Conservation (phyloP, 2,888 invertebrate genomes). For the Lasioglossum malachurum region DNA sequence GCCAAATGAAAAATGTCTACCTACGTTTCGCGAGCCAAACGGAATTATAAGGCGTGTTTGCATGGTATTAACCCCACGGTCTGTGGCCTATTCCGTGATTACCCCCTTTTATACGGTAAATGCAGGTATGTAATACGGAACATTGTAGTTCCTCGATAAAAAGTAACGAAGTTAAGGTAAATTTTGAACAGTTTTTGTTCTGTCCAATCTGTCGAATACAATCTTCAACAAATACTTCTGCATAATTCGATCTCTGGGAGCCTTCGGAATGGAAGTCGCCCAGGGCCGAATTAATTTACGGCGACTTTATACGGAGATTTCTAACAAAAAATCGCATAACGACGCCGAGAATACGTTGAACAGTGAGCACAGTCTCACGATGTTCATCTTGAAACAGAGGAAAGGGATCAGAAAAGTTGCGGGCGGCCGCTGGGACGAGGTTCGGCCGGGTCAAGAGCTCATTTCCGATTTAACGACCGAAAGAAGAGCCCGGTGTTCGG, state of each 20-base stretch:
- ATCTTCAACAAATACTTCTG: not conserved
- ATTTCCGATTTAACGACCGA: constrained; percentile 69
- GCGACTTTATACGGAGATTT: not conserved
- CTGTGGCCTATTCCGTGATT: not conserved
- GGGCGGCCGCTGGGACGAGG: constrained; percentile 33
- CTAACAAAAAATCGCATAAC: not conserved
- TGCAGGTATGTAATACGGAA: not conserved
- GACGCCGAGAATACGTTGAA: not conserved
- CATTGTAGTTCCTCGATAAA: not conserved
- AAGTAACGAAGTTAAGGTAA: too few relatives aligned
- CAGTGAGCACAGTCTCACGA: too few relatives aligned
- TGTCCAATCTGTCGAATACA: not conserved
- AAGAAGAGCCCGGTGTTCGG: constrained; percentile 28
- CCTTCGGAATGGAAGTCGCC: not conserved
- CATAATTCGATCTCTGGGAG: not conserved
- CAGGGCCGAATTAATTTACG: not conserved
- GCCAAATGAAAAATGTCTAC: not conserved
- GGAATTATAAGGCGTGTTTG: not conserved
- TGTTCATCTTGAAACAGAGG: not conserved
- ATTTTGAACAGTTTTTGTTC: not conserved
- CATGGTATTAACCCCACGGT: not conserved
- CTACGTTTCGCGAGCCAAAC: not conserved
- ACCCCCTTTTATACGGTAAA: not conserved
- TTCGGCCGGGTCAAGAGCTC: constrained; percentile 64
- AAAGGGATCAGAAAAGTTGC: constrained; percentile 55